A percentile compares a stretch with the other conserved stretches of the same genome.
Evolutionary conservation across 1,140 invertebrate genomes (phyloP).

Genomic region (Sminthurinus signatus): DNA sequence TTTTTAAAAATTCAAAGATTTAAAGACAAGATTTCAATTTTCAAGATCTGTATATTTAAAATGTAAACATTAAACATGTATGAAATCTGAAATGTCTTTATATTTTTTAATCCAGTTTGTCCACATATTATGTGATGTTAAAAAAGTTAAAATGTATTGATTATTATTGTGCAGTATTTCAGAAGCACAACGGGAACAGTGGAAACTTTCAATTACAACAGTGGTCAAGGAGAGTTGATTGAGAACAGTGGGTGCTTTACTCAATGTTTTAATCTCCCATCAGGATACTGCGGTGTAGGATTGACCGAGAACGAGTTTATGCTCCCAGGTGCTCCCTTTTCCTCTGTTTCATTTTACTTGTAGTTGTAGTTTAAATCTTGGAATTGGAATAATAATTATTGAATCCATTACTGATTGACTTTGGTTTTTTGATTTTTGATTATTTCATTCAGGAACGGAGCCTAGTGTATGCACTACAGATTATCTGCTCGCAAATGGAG

Average conservation of each 20-base stretch:
- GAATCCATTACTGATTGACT: not conserved
- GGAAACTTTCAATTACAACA: constrained; percentile 21
- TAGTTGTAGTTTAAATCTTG: not conserved
- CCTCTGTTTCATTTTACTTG: not conserved
- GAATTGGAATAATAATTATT: not conserved
- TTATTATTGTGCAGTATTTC: too few species aligned
- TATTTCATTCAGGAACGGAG: constrained; percentile 20
- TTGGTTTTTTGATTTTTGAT: not conserved
- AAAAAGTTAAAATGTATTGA: too few species aligned
- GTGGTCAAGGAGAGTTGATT: constrained; percentile 23
- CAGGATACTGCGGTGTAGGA: constrained; percentile 29
- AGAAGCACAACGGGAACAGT: constrained; percentile 17
- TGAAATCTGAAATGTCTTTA: too few species aligned
- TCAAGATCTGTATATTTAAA: too few species aligned
- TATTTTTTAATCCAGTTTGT: too few species aligned
- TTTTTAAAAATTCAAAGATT: too few species aligned
- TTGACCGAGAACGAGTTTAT: constrained; percentile 34
- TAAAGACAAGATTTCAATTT: too few species aligned
- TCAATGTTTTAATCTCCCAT: constrained; percentile 15
- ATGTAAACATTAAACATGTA: too few species aligned
- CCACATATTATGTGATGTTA: too few species aligned
- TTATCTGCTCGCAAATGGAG: constrained; percentile 24
- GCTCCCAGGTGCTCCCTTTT: constrained; percentile 19
- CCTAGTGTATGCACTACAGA: constrained; percentile 29
- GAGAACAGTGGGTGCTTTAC: not conserved